Base-by-base conservation (phyloP, 2,797 vertebrate species). In the Nasua narica region DNA sequence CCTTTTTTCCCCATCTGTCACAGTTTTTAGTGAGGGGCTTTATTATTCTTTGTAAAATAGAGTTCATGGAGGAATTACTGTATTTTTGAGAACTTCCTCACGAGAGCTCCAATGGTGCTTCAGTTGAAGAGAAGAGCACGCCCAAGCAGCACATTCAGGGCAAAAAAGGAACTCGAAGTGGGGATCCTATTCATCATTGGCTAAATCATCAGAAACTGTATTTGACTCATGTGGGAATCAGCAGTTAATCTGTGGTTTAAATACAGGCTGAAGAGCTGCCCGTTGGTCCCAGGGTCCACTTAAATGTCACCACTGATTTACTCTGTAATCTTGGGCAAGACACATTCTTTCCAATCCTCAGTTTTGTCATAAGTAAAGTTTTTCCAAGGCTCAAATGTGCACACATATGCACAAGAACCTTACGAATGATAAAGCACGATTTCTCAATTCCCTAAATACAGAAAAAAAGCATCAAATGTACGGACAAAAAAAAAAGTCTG, bases 31-130 rank as follows among this genome's bases (percentile, higher is more conserved):
- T 1, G 5, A 43, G 32, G 40, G 46, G n/a, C 25, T 81, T 81
- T 62, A 40, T 43, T 43, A 79, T 3, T 65, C 79, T 50, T 65
- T 21, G 5, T 52, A 94, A 85, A 83, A 69, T 5, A 54, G 52
- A 90, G 50, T 65, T 50, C 29, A 58, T 0, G 1, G 18, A 46
- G 77, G 29, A 15, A 67, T 79, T 32, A 70, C 3, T 58, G n/a
- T 5, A n/a, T 16, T 88, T 40, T 27, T 32, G 54, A 95, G 85
- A 37, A 69, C 56, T 79, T 93, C 76, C n/a, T 77, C 50, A 32
- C 0, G 0, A 74, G 50, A 37, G 56, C 27, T 37, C 60, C 16
- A 43, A 23, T 13, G 27, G 85, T 50, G 35, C 48, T 56, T 69
- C 15, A 6, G 32, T 0, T 15, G 21, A 35, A 76, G 50, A 29